Evolutionary conservation across 2,888 invertebrate genomes (phyloP), one percentile per base, ranked within the genome.

Genomic region (Asteroscopus sphinx): DNA sequence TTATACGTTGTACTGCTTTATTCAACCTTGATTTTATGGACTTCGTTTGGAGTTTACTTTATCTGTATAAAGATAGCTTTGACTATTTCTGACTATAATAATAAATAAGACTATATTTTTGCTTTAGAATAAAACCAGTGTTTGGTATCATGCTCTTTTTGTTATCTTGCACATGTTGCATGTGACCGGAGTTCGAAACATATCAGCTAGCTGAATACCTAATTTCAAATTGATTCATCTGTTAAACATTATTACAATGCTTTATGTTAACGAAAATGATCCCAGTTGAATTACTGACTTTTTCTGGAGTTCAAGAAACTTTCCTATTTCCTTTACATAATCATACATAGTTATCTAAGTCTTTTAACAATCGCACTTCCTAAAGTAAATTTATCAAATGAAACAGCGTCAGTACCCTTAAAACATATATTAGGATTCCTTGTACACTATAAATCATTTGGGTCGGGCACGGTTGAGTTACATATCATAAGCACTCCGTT

Each of bases 131-230:
- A 54, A 33, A 57, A 3, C 3, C 12, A 28, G 36, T 61, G 36
- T 52, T 54, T 25, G 30, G n/a, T 63, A 37, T 57, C 47, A 53
- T 56, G 28, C 36, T 41, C 16, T 49, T 58, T 59, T 37, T 59
- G 44, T 58, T 60, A 69, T 69, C 73, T 42, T 8, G 35, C 15
- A 44, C 28, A 52, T 67, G 51, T 15, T 49, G 40, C 36, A 30
- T 32, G 28, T 33, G 56, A 41, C 36, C 49, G 60, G 32, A 51
- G 58, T 62, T 42, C 69, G 17, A 51, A 53, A 32, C 26, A 46
- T 56, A 56, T 65, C 51, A 52, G 42, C 28, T 49, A 49, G 15
- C 45, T 52, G 42, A 64, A 49, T 68, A n/a, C n/a, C n/a, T n/a
- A 33, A 61, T 54, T 53, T 28, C 25, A 39, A 15, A 54, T 26